Percentiles rank a stretch among this genome's conserved stretches.
These are phyloP conservation scores for Epirrhoe tristata DNA, from an alignment of 2,888 invertebrate genomes.

Conservation along the genomic window DNA sequence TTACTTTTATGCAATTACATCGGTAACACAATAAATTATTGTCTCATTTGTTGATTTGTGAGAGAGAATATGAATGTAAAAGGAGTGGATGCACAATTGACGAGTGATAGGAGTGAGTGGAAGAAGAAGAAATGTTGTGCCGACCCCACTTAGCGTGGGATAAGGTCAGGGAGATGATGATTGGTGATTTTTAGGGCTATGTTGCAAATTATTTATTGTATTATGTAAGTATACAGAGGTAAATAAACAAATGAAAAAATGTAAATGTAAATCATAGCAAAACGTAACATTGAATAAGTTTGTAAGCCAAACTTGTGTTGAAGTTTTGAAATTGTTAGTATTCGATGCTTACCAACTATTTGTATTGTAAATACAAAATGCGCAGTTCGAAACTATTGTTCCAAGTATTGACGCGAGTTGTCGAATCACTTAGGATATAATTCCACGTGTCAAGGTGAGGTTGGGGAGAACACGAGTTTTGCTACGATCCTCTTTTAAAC, in stretches of 20 bases:
- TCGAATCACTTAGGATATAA: slow-evolving; percentile 47
- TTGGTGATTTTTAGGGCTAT: too few relatives aligned
- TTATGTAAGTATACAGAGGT: too few relatives aligned
- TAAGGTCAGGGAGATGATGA: too few relatives aligned
- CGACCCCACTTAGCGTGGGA: too few relatives aligned
- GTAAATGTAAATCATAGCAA: not conserved
- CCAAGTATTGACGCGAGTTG: slow-evolving; percentile 9
- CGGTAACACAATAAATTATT: not conserved
- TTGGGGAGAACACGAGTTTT: slow-evolving; percentile 57
- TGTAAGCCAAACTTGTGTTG: not conserved
- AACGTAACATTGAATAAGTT: not conserved
- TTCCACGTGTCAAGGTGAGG: slow-evolving; percentile 61
- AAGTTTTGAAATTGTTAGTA: not conserved
- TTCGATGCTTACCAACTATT: not conserved
- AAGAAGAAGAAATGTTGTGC: too few relatives aligned
- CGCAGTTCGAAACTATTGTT: slow-evolving; percentile 27
- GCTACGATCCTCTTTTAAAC: slow-evolving; percentile 56
- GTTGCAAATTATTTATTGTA: too few relatives aligned
- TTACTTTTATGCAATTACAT: slow-evolving; percentile 8
- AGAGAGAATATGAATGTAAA: too few relatives aligned
- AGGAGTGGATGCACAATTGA: too few relatives aligned
- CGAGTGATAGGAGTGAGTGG: too few relatives aligned
- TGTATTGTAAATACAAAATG: slow-evolving; percentile 17
- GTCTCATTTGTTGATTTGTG: not conserved
- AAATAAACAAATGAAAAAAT: too few relatives aligned